Base-by-base conservation (phyloP, 2,888 invertebrate genomes). In the Drosophila nr. medialis region DNA sequence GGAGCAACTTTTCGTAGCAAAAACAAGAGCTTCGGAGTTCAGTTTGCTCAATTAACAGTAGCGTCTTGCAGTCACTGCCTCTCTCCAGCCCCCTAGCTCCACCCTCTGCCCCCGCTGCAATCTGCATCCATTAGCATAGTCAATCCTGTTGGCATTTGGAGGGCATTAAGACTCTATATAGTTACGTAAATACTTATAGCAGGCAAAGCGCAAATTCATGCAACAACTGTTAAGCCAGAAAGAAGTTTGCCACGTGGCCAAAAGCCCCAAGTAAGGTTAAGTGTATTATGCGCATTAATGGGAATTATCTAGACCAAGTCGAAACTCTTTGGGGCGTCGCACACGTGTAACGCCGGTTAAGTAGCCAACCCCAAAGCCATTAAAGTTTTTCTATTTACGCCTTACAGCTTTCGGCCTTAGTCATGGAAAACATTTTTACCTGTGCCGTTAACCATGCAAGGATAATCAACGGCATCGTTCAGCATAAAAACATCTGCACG, bases 261-360 rank as follows among this genome's bases (percentile, higher is more conserved):
- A 73, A 55, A 38, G 36, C n/a, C 64, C 67, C 55, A n/a, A 58
- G 54, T 68, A 51, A 68, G 71, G 86, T 78, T 83, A 85, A 82
- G 83, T 82, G 80, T 80, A 82, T 84, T 80, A 84, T 72, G 71
- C 77, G 69, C 82, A 81, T 84, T 82, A 83, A 86, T 77, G 65
- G 71, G 54, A 64, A 60, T 76, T 75, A 72, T 38, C 64, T 65
- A 55, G 65, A 59, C 75, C 63, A n/a, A 73, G 72, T 61, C 64
- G 58, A 78, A 74, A 71, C 74, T 82, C 70, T 74, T 79, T 70
- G 63, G 70, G 56, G 56, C 15, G 24, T 8, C 24, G 24, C 72
- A 77, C 80, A 87, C 88, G 87, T 87, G 87, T 87, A 59, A 64
- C 67, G 73, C 62, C 56, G 81, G 82, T 67, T 82, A 84, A 83